These are phyloP conservation scores for Sarcoramphus papa DNA, from an alignment of 2,797 vertebrate species.

Conservation along the genomic window DNA sequence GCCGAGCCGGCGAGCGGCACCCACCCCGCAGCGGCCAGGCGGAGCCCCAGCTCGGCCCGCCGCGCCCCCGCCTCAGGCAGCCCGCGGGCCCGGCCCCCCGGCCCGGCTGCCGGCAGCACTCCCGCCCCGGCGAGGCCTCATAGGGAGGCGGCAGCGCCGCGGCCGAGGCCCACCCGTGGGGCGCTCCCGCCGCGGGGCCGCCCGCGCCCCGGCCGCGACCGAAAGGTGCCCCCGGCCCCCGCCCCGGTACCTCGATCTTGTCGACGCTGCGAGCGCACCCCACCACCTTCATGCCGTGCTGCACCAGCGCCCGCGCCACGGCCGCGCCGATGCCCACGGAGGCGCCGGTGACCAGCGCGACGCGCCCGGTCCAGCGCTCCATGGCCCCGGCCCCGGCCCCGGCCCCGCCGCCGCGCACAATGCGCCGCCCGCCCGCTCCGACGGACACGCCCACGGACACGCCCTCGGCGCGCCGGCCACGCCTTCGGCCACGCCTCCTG, in stretches of 20 bases:
- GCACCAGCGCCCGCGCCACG: slow-evolving; percentile 88
- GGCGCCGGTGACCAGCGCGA: slow-evolving; percentile 92
- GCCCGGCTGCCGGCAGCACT: background rate
- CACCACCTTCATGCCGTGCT: slow-evolving; percentile 92
- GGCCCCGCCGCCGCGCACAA: background rate
- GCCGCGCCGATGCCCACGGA: slow-evolving; percentile 93
- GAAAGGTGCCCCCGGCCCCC: background rate
- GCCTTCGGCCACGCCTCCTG: background rate
- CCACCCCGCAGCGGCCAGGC: too few species aligned
- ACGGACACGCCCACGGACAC: background rate
- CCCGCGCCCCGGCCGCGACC: too few species aligned
- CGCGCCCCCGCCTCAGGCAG: background rate
- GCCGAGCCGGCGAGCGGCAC: background rate
- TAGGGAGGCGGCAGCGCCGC: background rate
- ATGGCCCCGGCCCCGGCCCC: slow-evolving; percentile 60
- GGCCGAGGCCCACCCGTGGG: background rate
- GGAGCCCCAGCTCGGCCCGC: background rate
- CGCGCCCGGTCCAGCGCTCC: slow-evolving; percentile 92
- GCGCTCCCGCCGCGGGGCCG: too few species aligned
- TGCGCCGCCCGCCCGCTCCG: background rate
- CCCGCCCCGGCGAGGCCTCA: background rate
- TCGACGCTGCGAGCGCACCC: slow-evolving; percentile 90
- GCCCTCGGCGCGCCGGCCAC: background rate
- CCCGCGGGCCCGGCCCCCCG: background rate
- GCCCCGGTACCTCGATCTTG: slow-evolving; percentile 86